Evolutionary conservation across 2,888 invertebrate species (phyloP).

Genomic region (Phaedon cochleariae): DNA sequence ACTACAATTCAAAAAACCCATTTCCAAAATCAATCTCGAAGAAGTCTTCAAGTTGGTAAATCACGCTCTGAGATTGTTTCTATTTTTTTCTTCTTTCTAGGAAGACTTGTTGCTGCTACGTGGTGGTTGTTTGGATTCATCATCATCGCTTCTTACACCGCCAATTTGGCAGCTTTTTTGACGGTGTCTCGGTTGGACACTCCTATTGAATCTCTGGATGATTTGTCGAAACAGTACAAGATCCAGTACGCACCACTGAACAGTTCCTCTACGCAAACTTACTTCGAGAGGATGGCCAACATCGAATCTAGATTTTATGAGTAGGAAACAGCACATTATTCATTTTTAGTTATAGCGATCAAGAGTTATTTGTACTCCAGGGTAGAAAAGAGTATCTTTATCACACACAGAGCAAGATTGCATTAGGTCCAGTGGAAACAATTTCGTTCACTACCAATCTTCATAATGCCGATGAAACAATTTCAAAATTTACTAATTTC

Average conservation of each 20-base stretch:
- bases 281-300: conserved; percentile 95
- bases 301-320: conserved; percentile 95
- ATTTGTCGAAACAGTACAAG: conserved; percentile 90
- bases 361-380: too few relatives aligned
- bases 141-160: conserved; percentile 98
- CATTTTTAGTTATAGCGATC: too few relatives aligned
- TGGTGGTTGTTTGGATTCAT: conserved; percentile 99
- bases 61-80: too few relatives aligned
- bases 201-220: conserved; percentile 92
- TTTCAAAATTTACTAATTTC: too few relatives aligned
- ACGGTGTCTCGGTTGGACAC: conserved; percentile 94
- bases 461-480: too few relatives aligned
- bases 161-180: conserved; percentile 96
- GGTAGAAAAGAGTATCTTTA: too few relatives aligned
- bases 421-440: too few relatives aligned
- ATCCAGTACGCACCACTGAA: conserved; percentile 93
- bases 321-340: conserved; percentile 65
- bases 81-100: conserved; percentile 16
- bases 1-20: too few relatives aligned
- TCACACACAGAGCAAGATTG: too few relatives aligned
- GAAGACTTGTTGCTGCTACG: conserved; percentile 90
- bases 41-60: too few relatives aligned
- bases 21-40: too few relatives aligned
- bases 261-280: conserved; percentile 89
- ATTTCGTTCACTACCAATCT: too few relatives aligned